Evolutionary conservation across 1,140 invertebrate genomes (phyloP).

Genomic region (Solen grandis): DNA sequence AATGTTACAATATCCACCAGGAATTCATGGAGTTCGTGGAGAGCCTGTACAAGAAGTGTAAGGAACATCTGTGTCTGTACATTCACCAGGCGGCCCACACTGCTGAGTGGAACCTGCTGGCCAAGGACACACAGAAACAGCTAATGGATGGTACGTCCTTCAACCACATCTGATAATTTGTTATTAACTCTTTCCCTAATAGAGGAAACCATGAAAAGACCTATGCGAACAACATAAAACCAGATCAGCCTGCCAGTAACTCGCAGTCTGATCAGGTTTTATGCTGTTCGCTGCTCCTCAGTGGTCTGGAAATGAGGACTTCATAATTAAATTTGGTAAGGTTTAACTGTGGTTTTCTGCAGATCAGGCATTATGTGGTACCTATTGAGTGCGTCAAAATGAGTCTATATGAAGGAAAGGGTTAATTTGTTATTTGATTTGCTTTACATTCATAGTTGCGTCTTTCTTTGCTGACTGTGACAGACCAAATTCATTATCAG

Average conservation of each 20-base stretch:
- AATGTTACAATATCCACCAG: conserved; percentile 5
- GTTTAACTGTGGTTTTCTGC: too few species aligned
- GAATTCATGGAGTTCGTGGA: conserved; percentile 47
- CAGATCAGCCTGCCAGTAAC: not conserved
- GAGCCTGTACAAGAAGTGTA: conserved; percentile 24
- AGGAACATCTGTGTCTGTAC: conserved; percentile 43
- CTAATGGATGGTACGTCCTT: conserved; percentile 40
- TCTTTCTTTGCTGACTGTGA: too few species aligned
- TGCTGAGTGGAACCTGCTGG: conserved; percentile 44
- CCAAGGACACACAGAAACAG: conserved; percentile 25
- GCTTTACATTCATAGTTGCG: too few species aligned
- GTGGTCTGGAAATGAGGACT: too few species aligned
- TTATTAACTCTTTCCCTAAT: not conserved
- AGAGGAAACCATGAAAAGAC: not conserved
- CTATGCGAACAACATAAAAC: not conserved
- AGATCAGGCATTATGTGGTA: too few species aligned
- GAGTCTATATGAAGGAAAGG: too few species aligned
- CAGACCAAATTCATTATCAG: too few species aligned
- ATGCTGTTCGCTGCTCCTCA: too few species aligned
- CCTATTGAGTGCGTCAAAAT: too few species aligned
- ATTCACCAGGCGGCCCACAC: conserved; percentile 50
- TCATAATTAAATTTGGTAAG: too few species aligned
- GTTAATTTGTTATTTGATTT: too few species aligned
- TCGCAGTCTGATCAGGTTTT: too few species aligned
- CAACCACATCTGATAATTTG: not conserved